A percentile compares a stretch with the other conserved stretches of the same genome.
Conservation (phyloP, 1,140 invertebrate genomes). For the Odontomachus brunneus region DNA sequence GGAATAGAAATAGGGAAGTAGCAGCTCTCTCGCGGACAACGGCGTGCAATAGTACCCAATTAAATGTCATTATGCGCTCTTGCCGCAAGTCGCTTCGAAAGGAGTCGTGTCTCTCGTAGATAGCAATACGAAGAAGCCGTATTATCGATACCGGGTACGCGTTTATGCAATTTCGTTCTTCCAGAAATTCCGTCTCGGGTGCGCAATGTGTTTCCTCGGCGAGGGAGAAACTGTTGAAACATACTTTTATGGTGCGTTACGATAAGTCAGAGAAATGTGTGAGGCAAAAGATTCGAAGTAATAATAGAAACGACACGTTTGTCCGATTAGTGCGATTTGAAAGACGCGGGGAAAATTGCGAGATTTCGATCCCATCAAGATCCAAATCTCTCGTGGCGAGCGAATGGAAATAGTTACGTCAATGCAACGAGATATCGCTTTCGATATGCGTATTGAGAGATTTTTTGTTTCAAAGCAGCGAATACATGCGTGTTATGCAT, state of each 20-base stretch:
- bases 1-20: constrained; percentile 35
- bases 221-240: not conserved
- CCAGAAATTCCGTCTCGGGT: not conserved
- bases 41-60: constrained; percentile 63
- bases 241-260: not conserved
- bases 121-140: constrained; percentile 21
- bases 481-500: too few species aligned
- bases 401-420: too few species aligned
- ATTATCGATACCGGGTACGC: constrained; percentile 4
- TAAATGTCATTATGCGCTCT: constrained; percentile 74
- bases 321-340: too few species aligned
- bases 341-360: too few species aligned
- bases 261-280: not conserved
- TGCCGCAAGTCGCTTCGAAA: constrained; percentile 65
- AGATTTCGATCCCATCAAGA: too few species aligned
- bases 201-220: not conserved
- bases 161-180: constrained; percentile 35
- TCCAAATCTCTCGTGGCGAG: too few species aligned
- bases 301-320: too few species aligned
- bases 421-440: too few species aligned
- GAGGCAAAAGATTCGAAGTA: too few species aligned
- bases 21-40: constrained; percentile 11
- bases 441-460: too few species aligned
- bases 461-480: too few species aligned
- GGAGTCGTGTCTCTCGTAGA: constrained; percentile 62